Evolutionary conservation across 2,888 invertebrate genomes (phyloP), one percentile per base, ranked within the genome.

Genomic region (Tigriopus californicus): DNA sequence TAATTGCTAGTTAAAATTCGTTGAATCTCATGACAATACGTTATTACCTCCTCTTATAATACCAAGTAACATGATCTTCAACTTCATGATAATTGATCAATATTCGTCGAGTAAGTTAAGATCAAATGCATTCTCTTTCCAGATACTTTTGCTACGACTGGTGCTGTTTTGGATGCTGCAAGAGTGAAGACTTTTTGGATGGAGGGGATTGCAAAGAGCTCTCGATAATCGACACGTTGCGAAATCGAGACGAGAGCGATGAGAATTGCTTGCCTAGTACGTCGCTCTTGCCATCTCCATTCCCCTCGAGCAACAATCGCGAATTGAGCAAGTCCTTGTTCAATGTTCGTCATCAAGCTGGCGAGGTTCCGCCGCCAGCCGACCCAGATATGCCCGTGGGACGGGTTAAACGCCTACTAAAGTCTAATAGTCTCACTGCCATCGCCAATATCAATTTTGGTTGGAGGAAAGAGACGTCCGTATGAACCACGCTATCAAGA

Each of bases 401-500:
- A 8, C 18, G 24, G 33, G 46, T 56, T 11, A 42, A 41, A 4
- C 42, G 56, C 5, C 25, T 56, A 15, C 42, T 56, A 13, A 56
- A 56, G 33, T 56, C 56, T 1, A 56, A 56, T 20, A 46, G 46
- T 18, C 20, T 56, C 46, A 56, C 41, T 2, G 56, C 56, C 12
- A 18, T 59, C 8, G 44, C 49, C 20, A 59, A 51, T 41, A 18
- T 49, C 18, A 59, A 59, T 24, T 53, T 59, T 41, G 59, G 59
- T 10, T 59, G 59, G 59, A 52, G 59, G 42, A 48, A 49, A 42
- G 59, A 59, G 25, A 59, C 59, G 22, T 25, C 59, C 8, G 59
- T 59, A 22, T 59, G 40, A 40, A 12, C n/a, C n/a, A n/a, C 33
- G 33, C 33, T 33, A 8, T 33, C 33, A 33, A 33, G 4, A 33